Conservation (phyloP, 1,140 invertebrate genomes). For the Drosophila parabipectinata region DNA sequence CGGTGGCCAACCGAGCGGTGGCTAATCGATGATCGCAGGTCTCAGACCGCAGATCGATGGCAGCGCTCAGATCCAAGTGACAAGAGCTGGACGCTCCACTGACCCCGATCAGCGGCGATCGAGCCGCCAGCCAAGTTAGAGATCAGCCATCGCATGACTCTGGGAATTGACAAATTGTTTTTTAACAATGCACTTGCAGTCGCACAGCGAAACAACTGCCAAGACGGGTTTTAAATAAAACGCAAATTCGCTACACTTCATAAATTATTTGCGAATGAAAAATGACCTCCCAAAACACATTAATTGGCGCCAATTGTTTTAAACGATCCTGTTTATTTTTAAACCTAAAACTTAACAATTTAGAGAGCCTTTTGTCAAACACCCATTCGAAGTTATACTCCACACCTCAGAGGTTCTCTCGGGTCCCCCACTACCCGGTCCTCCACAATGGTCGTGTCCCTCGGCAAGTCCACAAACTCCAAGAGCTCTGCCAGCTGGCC, state of each 20-base stretch:
- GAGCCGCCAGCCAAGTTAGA: constrained; percentile 2
- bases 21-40: constrained; percentile 51
- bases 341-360: too few relatives aligned
- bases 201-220: not conserved
- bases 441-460: constrained; percentile 39
- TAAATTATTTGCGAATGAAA: constrained; percentile 15
- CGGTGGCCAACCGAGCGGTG: constrained; percentile 33
- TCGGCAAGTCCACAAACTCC: constrained; percentile 17
- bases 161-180: constrained; percentile 12
- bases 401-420: constrained; percentile 13
- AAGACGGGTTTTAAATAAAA: not conserved
- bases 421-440: constrained; percentile 17
- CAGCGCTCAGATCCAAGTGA: constrained; percentile 25
- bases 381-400: not conserved
- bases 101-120: constrained; percentile 47
- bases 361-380: too few relatives aligned
- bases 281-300: constrained; percentile 3
- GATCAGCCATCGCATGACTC: constrained; percentile 4
- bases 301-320: not conserved
- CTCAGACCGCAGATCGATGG: not conserved
- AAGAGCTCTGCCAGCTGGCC: constrained; percentile 42
- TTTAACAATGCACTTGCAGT: constrained; percentile 11
- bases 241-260: not conserved
- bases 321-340: not conserved
- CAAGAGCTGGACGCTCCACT: constrained; percentile 46